Percentiles rank a stretch among this genome's conserved stretches.
Conservation (phyloP, 2,888 invertebrate species). For the Bursaphelenchus okinawaensis region DNA sequence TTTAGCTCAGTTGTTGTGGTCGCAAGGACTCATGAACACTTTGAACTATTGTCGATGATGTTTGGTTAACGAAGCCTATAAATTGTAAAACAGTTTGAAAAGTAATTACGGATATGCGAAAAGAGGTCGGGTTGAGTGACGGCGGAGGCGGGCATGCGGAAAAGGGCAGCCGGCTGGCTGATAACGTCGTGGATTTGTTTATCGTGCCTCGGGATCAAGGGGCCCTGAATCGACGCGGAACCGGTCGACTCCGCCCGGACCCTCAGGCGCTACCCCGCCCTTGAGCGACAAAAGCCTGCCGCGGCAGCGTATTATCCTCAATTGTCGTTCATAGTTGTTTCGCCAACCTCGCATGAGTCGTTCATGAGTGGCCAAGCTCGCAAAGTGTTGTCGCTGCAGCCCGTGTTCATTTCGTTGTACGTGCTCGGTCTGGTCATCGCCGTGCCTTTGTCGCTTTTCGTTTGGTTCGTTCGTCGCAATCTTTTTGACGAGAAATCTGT, state of each 20-base stretch:
- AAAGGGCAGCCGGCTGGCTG: not conserved
- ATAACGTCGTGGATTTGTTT: not conserved
- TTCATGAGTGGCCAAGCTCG: not conserved
- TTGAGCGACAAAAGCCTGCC: not conserved
- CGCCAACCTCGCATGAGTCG: not conserved
- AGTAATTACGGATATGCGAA: slow-evolving; percentile 6
- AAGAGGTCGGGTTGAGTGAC: not conserved
- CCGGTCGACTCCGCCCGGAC: not conserved
- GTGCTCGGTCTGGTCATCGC: slow-evolving; percentile 39
- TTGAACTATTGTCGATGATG: too few relatives aligned
- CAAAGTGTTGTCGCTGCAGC: slow-evolving; percentile 1
- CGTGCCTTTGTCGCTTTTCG: slow-evolving; percentile 49
- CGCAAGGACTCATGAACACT: too few relatives aligned
- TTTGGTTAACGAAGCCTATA: too few relatives aligned
- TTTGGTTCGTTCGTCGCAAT: slow-evolving; percentile 54
- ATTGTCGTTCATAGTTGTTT: not conserved
- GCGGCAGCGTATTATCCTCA: not conserved
- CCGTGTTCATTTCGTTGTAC: slow-evolving; percentile 24
- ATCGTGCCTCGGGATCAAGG: not conserved
- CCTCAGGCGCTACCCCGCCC: not conserved
- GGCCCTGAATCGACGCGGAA: not conserved
- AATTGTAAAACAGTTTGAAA: not conserved
- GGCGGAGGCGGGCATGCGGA: too few relatives aligned
- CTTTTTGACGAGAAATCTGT: slow-evolving; percentile 50
- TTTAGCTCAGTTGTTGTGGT: too few relatives aligned